Conservation (phyloP, 92 coral and sea anemone genomes). For the Ricordea florida region DNA sequence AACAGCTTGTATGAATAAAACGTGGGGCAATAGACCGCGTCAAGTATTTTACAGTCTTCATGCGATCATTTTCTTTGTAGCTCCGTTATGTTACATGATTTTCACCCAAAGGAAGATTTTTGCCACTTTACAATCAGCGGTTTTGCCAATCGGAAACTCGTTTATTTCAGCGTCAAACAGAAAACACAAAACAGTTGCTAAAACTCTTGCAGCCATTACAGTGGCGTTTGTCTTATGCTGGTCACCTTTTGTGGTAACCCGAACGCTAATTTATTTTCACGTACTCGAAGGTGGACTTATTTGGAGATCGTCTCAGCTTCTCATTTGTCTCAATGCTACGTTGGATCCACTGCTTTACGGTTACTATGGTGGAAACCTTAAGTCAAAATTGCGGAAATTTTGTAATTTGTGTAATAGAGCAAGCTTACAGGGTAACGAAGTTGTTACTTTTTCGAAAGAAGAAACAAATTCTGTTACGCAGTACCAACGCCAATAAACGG, state of each 20-base stretch:
- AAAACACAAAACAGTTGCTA: slow-evolving; percentile 11
- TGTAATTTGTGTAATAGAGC: background rate
- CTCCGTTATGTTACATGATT: slow-evolving; percentile 8
- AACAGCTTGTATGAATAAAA: slow-evolving; percentile 1
- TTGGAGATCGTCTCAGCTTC: slow-evolving; percentile 48
- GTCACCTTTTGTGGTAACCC: slow-evolving; percentile 49
- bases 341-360: slow-evolving; percentile 21
- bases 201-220: slow-evolving; percentile 15
- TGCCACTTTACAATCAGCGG: background rate
- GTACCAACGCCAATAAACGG: no score
- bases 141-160: background rate
- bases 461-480: no score
- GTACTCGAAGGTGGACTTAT: background rate
- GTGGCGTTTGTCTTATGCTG: slow-evolving; percentile 25
- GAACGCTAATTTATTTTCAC: slow-evolving; percentile 41
- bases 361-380: slow-evolving; percentile 2
- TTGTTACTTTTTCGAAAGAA: background rate
- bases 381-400: background rate
- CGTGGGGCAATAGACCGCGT: slow-evolving; percentile 18
- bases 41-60: slow-evolving; percentile 39
- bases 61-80: background rate
- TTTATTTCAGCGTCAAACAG: background rate
- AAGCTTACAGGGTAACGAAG: background rate
- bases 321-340: slow-evolving; percentile 27
- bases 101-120: background rate